A percentile compares a stretch with the other conserved stretches of the same genome.
phyloP scores from a whole-genome alignment of 92 coral and sea anemone species.

The Porites lobata region DNA sequence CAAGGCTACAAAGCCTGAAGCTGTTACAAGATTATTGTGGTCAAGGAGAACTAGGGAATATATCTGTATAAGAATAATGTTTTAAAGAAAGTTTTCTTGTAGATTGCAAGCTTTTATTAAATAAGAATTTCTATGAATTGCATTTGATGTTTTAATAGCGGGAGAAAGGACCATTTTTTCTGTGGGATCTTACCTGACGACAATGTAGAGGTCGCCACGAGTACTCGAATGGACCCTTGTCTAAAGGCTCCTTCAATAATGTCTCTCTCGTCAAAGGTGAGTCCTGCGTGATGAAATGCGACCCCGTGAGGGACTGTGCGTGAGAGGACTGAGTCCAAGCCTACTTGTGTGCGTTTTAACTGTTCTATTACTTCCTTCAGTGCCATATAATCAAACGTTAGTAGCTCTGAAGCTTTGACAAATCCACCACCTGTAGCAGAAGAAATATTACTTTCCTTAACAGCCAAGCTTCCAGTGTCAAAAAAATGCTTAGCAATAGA shows the following conservation, averaged over 20 bases:
- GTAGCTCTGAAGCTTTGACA: constrained; percentile 80
- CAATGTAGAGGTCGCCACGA: constrained; percentile 95
- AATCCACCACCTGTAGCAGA: constrained; percentile 48
- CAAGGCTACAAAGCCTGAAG: too few species aligned
- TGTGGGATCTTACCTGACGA: constrained; percentile 83
- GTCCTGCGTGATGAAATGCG: constrained; percentile 99
- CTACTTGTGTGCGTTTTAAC: constrained; percentile 92
- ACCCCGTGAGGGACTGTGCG: constrained; percentile 87
- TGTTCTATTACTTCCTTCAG: constrained; percentile 92
- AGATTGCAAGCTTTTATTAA: too few species aligned
- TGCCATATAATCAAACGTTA: constrained; percentile 81
- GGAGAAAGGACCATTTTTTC: not conserved
- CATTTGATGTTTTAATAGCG: not conserved
- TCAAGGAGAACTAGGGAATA: too few species aligned
- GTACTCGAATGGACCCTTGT: constrained; percentile 89
- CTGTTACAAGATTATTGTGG: too few species aligned
- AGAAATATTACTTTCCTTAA: not conserved
- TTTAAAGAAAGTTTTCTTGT: too few species aligned
- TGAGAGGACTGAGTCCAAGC: constrained; percentile 88
- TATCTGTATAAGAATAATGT: too few species aligned
- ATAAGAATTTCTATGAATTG: not conserved
- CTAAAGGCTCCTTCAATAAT: constrained; percentile 98
- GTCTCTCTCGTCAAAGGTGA: constrained; percentile 99
- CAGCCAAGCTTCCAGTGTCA: constrained; percentile 59
- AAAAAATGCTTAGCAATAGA: constrained; percentile 94